Percentiles rank a stretch among this genome's conserved stretches.
phyloP scores from a whole-genome alignment of 1,140 invertebrate species.

The Sycophaga agraensis region DNA sequence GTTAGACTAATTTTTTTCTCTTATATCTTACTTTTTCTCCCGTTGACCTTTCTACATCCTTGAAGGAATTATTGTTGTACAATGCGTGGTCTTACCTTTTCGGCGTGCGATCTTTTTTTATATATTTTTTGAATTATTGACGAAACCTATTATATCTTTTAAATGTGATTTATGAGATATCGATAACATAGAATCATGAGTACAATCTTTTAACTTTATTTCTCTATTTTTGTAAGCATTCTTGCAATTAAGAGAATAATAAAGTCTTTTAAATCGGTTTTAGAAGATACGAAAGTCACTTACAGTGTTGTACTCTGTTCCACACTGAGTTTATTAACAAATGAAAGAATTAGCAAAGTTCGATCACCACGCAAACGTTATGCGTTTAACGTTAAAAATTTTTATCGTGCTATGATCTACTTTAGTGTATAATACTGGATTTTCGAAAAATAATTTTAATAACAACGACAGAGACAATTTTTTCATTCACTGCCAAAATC shows the following conservation, averaged over 20 bases:
- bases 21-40: conserved; percentile 15
- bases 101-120: conserved; percentile 11
- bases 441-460: conserved; percentile 10
- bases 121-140: conserved; percentile 4
- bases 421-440: conserved; percentile 1
- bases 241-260: conserved; percentile 5
- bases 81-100: conserved; percentile 3
- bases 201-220: conserved; percentile 15
- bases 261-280: neutral
- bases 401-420: neutral
- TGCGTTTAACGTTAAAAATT: neutral
- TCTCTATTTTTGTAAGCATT: neutral
- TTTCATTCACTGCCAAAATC: conserved; percentile 16
- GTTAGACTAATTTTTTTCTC: conserved; percentile 6
- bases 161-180: conserved; percentile 25
- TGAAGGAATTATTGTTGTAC: conserved; percentile 5
- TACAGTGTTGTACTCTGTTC: neutral
- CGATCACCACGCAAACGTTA: neutral
- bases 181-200: conserved; percentile 10
- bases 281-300: neutral
- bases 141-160: conserved; percentile 10
- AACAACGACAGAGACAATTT: conserved; percentile 11
- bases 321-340: neutral
- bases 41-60: neutral
- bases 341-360: conserved; percentile 9